A percentile compares a stretch with the other conserved stretches of the same genome.
phyloP scores from a whole-genome alignment of 1,140 invertebrate species.

The Lepidostoma basale region DNA sequence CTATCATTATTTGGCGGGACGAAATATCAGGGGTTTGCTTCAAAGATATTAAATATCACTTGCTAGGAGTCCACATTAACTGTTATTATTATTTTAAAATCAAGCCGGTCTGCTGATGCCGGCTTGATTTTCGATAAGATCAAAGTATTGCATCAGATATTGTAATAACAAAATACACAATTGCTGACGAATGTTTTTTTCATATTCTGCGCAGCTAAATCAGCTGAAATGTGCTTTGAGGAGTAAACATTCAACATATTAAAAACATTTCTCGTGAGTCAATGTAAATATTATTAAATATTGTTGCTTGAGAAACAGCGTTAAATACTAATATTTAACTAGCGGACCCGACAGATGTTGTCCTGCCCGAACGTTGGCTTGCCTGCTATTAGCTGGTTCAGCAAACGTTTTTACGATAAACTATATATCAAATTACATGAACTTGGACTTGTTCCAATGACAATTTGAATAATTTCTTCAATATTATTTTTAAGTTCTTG shows the following conservation, averaged over 20 bases:
- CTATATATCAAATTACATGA: no score
- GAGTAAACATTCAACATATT: background rate
- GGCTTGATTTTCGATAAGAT: background rate
- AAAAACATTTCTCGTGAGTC: background rate
- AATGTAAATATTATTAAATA: background rate
- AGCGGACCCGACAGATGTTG: background rate
- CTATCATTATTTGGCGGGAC: background rate
- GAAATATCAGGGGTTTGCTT: background rate
- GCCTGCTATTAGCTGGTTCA: no score
- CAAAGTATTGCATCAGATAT: conserved; percentile 4
- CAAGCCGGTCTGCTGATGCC: background rate
- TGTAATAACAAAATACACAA: background rate
- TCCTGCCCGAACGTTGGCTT: no score
- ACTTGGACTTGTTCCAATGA: no score
- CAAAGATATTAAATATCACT: background rate
- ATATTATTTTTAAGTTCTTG: no score
- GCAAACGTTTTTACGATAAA: no score
- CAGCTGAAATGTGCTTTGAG: background rate
- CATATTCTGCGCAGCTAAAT: background rate
- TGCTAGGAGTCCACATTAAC: background rate
- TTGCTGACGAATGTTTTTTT: background rate
- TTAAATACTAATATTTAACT: background rate
- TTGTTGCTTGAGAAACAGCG: background rate
- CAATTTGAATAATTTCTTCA: no score
- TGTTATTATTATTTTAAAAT: background rate